These are phyloP conservation scores for Artibeus lituratus DNA, from an alignment of 2,797 vertebrate genomes.

Conservation along the genomic window DNA sequence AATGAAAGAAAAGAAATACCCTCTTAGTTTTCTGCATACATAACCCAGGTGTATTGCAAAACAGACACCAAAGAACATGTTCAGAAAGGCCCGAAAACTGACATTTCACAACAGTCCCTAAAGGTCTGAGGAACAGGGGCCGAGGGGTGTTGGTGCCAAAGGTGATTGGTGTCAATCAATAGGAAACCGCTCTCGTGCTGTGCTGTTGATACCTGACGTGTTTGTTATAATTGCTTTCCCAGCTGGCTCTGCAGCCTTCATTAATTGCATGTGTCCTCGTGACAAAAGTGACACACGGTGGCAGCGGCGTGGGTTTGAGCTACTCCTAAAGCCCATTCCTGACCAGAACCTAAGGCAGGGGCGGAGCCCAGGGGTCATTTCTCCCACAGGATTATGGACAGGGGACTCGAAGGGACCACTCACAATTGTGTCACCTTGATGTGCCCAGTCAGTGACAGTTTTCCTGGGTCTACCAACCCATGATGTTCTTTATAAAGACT, in stretches of 20 bases:
- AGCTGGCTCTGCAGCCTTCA: background rate
- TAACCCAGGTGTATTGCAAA: background rate
- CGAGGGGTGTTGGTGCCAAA: background rate
- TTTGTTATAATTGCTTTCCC: constrained; percentile 26
- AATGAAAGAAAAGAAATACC: background rate
- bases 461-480: background rate
- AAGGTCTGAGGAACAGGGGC: background rate
- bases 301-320: background rate
- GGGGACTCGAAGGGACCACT: no score
- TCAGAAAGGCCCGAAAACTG: background rate
- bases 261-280: background rate
- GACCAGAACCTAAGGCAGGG: background rate
- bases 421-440: background rate
- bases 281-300: background rate
- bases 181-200: fast-evolving
- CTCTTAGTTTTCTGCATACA: background rate
- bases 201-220: fast-evolving
- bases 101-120: background rate
- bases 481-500: background rate
- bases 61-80: fast-evolving
- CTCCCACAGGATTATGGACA: background rate
- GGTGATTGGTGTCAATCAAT: background rate
- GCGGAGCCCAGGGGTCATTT: background rate
- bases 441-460: background rate
- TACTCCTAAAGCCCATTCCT: background rate